Evolutionary conservation across 2,888 invertebrate species (phyloP).

Genomic region (Coelinius sp.): DNA sequence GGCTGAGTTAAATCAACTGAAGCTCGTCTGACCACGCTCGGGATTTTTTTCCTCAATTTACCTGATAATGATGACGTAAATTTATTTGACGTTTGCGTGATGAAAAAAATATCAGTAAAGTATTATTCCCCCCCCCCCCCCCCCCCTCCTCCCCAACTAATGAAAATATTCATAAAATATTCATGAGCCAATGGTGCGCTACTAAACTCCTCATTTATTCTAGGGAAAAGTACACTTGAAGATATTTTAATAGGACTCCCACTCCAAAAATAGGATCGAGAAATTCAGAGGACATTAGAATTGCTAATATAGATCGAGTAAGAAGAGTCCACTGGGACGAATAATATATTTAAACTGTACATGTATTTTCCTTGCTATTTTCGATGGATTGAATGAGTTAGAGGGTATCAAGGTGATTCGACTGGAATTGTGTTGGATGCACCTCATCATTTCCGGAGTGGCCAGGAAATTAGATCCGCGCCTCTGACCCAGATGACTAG

Average conservation of each 20-base stretch:
- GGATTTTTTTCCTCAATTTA: not conserved
- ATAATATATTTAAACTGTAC: conserved; percentile 28
- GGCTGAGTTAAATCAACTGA: not conserved
- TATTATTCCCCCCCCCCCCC: not conserved
- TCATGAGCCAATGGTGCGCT: conserved; percentile 8
- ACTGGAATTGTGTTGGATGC: conserved; percentile 4
- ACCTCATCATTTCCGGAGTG: not conserved
- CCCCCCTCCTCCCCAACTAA: no score
- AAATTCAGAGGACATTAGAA: conserved; percentile 30
- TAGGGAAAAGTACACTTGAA: conserved; percentile 1
- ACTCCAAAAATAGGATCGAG: not conserved
- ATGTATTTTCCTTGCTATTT: conserved; percentile 32
- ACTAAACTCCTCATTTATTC: not conserved
- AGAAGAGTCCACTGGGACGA: conserved; percentile 12
- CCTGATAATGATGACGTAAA: not conserved
- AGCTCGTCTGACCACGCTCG: conserved; percentile 21
- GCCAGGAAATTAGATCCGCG: not conserved
- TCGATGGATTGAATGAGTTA: conserved; percentile 11
- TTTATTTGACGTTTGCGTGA: not conserved
- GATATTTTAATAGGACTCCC: conserved; percentile 10
- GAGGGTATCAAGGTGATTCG: not conserved
- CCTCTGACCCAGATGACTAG: conserved; percentile 15
- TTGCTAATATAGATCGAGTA: not conserved
- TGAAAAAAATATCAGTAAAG: not conserved
- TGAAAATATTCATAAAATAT: conserved; percentile 4